These are phyloP conservation scores for Clinocottus analis DNA, from an alignment of 2,113 vertebrate species.

Conservation along the genomic window DNA sequence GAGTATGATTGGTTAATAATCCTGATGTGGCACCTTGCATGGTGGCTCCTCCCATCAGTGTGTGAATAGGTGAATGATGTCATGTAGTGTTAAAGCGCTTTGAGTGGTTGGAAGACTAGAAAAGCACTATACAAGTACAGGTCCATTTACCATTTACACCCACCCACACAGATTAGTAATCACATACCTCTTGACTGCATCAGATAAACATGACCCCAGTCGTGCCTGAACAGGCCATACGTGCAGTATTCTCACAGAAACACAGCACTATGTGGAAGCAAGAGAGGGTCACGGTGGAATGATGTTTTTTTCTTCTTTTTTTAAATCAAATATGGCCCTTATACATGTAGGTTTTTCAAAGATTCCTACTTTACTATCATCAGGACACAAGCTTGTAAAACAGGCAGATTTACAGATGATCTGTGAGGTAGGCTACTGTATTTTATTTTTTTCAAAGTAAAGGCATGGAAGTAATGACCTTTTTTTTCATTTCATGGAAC, in stretches of 20 bases:
- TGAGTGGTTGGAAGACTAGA: too few relatives aligned
- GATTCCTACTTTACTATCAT: background rate
- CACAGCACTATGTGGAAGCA: background rate
- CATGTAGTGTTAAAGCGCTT: too few relatives aligned
- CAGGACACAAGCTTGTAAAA: background rate
- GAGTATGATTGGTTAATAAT: too few relatives aligned
- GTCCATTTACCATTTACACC: too few relatives aligned
- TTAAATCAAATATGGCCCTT: background rate
- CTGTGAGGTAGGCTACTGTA: background rate
- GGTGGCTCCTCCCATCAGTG: too few relatives aligned
- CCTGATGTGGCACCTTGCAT: too few relatives aligned
- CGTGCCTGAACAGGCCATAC: background rate
- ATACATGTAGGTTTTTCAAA: too few relatives aligned
- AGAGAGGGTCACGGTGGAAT: background rate
- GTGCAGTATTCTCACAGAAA: background rate
- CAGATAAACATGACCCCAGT: conserved; percentile 7
- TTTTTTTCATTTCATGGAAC: background rate
- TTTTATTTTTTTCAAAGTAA: too few relatives aligned
- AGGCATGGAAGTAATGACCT: too few relatives aligned
- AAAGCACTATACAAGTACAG: too few relatives aligned
- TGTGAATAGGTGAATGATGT: too few relatives aligned
- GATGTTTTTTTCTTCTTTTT: background rate
- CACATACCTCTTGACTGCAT: conserved; percentile 1
- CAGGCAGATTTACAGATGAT: background rate
- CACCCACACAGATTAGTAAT: background rate